Percentiles rank a stretch among this genome's conserved stretches.
Evolutionary conservation across 2,888 invertebrate species (phyloP).

Genomic region (Meta bourneti): DNA sequence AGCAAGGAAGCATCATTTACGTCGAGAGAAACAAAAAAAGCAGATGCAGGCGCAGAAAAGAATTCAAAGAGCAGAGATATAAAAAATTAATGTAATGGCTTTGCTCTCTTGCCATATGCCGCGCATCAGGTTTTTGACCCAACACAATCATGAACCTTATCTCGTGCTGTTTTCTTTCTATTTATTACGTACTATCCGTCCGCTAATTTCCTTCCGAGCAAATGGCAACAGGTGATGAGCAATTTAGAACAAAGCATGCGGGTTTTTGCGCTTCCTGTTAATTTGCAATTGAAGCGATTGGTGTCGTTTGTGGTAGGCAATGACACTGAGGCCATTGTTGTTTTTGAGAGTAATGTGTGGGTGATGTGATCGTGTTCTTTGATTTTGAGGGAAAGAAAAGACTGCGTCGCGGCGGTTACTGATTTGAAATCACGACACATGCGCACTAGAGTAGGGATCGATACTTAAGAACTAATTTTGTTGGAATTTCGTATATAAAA

Average conservation of each 20-base stretch:
- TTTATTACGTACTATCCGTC: background rate
- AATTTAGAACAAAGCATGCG: background rate
- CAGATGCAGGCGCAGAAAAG: background rate
- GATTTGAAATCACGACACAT: too few species aligned
- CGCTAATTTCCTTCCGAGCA: constrained; percentile 14
- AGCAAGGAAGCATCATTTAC: background rate
- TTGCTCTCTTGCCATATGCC: constrained; percentile 20
- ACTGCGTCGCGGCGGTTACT: background rate
- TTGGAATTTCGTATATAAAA: too few species aligned
- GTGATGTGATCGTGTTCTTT: background rate
- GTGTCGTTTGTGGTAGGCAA: too few species aligned
- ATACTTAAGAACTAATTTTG: background rate
- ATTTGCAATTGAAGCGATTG: background rate
- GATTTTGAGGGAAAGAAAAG: background rate
- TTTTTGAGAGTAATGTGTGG: background rate
- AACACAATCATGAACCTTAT: background rate
- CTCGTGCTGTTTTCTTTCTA: background rate
- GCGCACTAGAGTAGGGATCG: background rate
- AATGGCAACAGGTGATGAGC: constrained; percentile 42
- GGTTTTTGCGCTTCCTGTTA: background rate
- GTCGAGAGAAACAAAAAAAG: background rate
- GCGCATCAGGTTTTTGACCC: constrained; percentile 45
- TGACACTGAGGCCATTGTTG: background rate
- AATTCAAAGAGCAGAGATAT: background rate
- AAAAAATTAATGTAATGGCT: background rate